Percentiles rank a stretch among this genome's conserved stretches.
Conservation (phyloP, 2,797 vertebrate genomes). For the Hippopotamyrus pictus region DNA sequence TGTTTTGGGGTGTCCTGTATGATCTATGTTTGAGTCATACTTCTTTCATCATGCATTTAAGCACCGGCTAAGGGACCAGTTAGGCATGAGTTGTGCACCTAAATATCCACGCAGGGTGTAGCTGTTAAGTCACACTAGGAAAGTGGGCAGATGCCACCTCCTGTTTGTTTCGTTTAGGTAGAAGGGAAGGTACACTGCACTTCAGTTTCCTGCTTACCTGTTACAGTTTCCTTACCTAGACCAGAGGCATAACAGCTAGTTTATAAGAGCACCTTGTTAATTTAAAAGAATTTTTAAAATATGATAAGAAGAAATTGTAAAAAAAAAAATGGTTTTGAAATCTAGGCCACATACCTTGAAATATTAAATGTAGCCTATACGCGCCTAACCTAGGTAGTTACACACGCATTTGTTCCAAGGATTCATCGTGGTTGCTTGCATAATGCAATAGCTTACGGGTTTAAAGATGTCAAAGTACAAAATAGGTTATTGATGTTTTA, state of each 20-base stretch:
- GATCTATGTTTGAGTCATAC: neutral
- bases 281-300: neutral
- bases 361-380: neutral
- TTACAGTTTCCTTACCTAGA: neutral
- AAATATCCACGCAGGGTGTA: neutral
- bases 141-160: neutral
- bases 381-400: neutral
- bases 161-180: neutral
- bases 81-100: neutral
- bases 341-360: neutral
- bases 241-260: neutral
- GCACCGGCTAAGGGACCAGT: neutral
- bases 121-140: neutral
- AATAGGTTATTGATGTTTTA: neutral
- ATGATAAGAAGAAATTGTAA: neutral
- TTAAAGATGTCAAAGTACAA: neutral
- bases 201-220: neutral
- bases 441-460: neutral
- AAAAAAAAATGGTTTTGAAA: neutral
- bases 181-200: neutral
- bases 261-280: neutral
- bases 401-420: neutral
- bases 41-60: neutral
- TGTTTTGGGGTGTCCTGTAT: neutral
- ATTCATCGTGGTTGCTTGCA: neutral